Percentiles rank a stretch among this genome's conserved stretches.
These are phyloP conservation scores for Baryphthengus martii DNA, from an alignment of 2,113 vertebrate genomes.

Conservation along the genomic window DNA sequence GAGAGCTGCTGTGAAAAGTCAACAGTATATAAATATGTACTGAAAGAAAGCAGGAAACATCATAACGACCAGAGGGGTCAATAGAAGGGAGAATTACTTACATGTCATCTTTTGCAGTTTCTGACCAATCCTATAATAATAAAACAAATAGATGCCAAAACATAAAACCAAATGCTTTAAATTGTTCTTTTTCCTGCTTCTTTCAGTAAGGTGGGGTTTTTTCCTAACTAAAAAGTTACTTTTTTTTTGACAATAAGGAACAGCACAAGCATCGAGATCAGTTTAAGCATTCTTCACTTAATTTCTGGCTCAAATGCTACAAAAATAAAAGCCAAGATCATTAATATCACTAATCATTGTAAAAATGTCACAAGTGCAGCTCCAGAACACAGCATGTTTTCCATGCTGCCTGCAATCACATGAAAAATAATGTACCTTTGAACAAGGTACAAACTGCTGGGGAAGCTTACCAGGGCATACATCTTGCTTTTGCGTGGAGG, in stretches of 20 bases:
- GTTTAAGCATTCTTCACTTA: neutral
- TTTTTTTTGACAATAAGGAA: neutral
- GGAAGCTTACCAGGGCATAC: neutral
- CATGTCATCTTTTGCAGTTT: neutral
- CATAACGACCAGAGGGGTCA: neutral
- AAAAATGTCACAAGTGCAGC: neutral
- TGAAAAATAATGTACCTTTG: neutral
- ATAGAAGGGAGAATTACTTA: neutral
- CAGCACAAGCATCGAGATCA: neutral
- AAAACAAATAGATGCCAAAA: neutral
- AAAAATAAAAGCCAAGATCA: too few species aligned
- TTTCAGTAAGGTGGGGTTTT: rapidly evolving
- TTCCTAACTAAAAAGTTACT: neutral
- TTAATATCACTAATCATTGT: neutral
- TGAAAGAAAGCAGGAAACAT: neutral
- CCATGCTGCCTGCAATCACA: neutral
- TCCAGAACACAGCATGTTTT: neutral
- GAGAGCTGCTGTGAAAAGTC: neutral
- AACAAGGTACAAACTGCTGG: neutral
- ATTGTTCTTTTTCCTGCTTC: neutral
- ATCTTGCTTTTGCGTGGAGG: neutral
- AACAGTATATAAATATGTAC: neutral
- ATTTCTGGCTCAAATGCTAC: neutral
- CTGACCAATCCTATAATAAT: neutral
- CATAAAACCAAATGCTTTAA: neutral